Base-by-base conservation (phyloP, 2,888 invertebrate genomes). In the Pristionchus fissidentatus region DNA sequence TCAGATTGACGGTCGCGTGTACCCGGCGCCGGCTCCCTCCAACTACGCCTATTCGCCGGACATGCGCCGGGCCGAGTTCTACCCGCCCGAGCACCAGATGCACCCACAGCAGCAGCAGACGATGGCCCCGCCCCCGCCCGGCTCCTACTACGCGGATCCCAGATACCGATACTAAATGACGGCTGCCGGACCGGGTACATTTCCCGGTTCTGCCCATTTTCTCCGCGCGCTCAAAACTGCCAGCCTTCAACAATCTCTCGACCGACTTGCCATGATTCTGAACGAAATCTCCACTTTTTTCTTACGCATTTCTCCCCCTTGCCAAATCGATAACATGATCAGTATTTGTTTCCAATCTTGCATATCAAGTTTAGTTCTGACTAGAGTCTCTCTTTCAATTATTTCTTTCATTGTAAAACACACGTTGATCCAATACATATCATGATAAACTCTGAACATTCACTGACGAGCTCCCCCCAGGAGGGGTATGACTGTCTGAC, bases 41-140 rank as follows among this genome's bases (percentile, higher is more conserved):
- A 84, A 55, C 15, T 84, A 84, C 41, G 84, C 80, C 70, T 84
- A 84, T 38, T 84, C 84, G 15, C 84, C 84, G 19, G 84, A 84
- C 41, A 49, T 80, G 62, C 46, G 84, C n/a, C 46, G 84, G 3
- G 32, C 82, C 5, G 84, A 84, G 75, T 83, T 55, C 83, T 83
- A 83, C 43, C 82, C 82, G 29, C 82, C 66, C 19, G 82, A 82
- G 32, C n/a, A 26, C 19, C 38, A 35, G 22, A 22, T 4, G 7
- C 66, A 66, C 66, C 32, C 66, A 1, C 38, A n/a, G 60, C 38
- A n/a, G 60, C 41, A 22, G 2, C 60, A 43, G 15, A 66, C 66
- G n/a, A 32, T 55, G 52, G 66, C 66, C 38, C 49, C 49, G 15
- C 62, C 81, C 22, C 66, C 70, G 0, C 80, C 43, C 32, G 80